Conservation (phyloP, 2,113 vertebrate genomes). For the Siniperca knerii region DNA sequence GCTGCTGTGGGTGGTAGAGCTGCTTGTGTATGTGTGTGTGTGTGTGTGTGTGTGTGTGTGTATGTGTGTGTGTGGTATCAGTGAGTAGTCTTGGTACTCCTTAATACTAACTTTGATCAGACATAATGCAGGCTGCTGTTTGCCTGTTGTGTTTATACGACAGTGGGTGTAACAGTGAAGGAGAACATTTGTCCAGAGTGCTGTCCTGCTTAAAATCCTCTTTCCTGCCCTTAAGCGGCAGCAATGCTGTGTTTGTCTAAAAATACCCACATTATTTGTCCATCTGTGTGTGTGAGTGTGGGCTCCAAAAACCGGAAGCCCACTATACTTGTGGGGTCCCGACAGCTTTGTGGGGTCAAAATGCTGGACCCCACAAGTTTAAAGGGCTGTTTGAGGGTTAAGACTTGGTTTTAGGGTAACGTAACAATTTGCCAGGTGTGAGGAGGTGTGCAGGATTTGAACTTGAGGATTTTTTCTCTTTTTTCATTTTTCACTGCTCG, state of each 20-base stretch:
- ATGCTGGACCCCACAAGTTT: no score
- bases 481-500: not conserved
- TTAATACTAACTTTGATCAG: slow-evolving; percentile 45
- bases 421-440: no score
- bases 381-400: no score
- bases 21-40: slow-evolving; percentile 39
- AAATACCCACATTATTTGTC: not conserved
- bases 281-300: not conserved
- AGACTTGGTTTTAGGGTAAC: no score
- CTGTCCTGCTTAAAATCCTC: not conserved
- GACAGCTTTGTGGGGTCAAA: no score
- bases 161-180: not conserved
- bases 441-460: no score
- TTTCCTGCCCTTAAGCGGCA: slow-evolving; percentile 5
- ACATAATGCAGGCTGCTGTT: slow-evolving; percentile 26
- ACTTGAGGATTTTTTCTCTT: not conserved
- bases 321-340: no score
- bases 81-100: slow-evolving; percentile 17
- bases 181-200: slow-evolving; percentile 16
- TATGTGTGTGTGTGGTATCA: slow-evolving; percentile 7
- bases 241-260: slow-evolving; percentile 1
- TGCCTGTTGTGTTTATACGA: slow-evolving; percentile 16
- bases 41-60: slow-evolving; percentile 30
- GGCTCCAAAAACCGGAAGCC: no score
- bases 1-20: slow-evolving; percentile 56